Percentiles rank a stretch among this genome's conserved stretches.
phyloP scores from a whole-genome alignment of 2,888 invertebrate genomes.

The Orthosia incerta region DNA sequence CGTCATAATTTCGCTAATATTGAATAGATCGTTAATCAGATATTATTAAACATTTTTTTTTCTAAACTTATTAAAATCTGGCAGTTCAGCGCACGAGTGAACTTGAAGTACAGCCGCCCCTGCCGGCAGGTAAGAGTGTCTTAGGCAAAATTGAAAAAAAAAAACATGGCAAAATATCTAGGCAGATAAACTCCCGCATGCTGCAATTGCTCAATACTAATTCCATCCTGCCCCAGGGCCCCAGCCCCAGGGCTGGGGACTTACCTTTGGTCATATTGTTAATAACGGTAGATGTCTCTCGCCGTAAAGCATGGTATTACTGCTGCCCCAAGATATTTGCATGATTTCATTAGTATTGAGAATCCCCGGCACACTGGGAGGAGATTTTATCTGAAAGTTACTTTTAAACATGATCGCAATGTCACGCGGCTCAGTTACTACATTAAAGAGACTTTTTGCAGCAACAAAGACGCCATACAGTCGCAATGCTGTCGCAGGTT shows the following conservation, averaged over 20 bases:
- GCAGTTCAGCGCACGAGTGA: too few relatives aligned
- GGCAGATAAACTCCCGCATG: too few relatives aligned
- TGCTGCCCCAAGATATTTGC: too few relatives aligned
- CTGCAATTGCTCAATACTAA: too few relatives aligned
- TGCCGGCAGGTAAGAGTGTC: background rate
- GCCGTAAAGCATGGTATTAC: background rate
- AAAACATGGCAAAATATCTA: background rate
- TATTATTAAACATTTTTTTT: too few relatives aligned
- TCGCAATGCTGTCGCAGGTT: too few relatives aligned
- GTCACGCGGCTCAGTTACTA: background rate
- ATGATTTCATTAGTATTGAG: too few relatives aligned
- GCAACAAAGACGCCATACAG: too few relatives aligned
- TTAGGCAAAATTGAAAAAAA: background rate
- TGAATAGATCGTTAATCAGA: too few relatives aligned
- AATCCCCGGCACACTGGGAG: background rate
- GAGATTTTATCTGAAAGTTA: background rate
- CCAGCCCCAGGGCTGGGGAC: background rate
- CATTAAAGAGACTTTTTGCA: background rate
- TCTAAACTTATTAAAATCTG: too few relatives aligned
- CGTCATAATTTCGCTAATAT: too few relatives aligned
- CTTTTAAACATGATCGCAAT: background rate
- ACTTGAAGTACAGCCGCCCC: too few relatives aligned
- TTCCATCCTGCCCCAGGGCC: background rate
- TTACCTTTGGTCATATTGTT: background rate
- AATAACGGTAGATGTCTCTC: background rate